Evolutionary conservation across 2,113 vertebrate genomes (phyloP), one percentile per base, ranked within the genome.

Genomic region (Phyllostomus hastatus): DNA sequence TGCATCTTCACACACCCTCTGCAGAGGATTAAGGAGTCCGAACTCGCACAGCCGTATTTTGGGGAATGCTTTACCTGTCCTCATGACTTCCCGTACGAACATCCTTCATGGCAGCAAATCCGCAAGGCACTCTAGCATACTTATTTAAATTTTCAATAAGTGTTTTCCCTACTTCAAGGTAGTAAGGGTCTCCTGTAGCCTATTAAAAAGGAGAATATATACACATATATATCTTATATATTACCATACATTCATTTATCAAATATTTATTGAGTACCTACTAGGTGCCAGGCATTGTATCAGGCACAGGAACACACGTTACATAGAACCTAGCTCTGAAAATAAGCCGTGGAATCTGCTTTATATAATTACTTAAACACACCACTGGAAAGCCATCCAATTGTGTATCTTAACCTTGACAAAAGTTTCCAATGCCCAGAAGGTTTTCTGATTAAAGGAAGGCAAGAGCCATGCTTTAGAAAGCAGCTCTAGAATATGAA

Each of bases 91-190:
- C 99, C 1, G 99, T 99, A 19, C 99, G 99, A 70, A 99, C 99
- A 61, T 99, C 99, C 98, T 99, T 99, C 99, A 99, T 99, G 43
- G 99, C 99, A 94, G 99, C 99, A 85, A 99, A 99, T 87, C 99
- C 99, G 5, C 99, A 99, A 69, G 99, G 99, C 72, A 99, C 99
- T 43, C 99, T 98, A 41, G 99, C 99, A 43, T 99, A 99, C 85
- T 99, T 99, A 97, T 99, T 99, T 97, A 99, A 98, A 98, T 99
- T 99, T 96, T 99, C 99, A 98, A 99, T 99, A 89, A 99, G 99
- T 3, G 99, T 99, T 98, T 99, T 99, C 64, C 99, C 99, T 94
- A 99, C 99, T 98, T 99, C 99, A 95, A 99, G 98, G 97, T 99
- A 99, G 96, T 99, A 99, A 72, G 99, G 99, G 98, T 99, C 99